A percentile compares a stretch with the other conserved stretches of the same genome.
phyloP scores from a whole-genome alignment of 37 sponge, comb jelly and placozoan genomes.

The Mnemiopsis leidyi region DNA sequence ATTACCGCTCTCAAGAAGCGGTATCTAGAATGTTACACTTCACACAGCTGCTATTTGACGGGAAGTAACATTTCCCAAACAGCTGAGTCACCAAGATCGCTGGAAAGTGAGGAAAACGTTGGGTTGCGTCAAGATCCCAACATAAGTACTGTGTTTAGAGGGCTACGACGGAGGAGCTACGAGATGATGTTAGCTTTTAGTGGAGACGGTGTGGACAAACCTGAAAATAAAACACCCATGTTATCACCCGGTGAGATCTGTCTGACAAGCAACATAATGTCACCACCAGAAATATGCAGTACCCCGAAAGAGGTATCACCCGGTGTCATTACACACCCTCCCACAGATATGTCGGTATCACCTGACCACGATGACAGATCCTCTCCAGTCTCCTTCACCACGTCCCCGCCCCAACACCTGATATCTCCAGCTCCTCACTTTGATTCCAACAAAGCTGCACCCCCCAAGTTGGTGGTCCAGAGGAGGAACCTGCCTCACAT shows the following conservation, averaged over 20 bases:
- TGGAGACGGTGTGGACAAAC: neutral
- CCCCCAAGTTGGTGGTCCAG: neutral
- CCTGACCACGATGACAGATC: neutral
- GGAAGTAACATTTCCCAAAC: neutral
- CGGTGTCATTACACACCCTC: neutral
- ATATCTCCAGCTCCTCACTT: neutral
- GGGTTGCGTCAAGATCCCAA: neutral
- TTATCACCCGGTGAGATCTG: neutral
- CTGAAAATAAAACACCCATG: neutral
- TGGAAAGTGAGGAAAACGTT: neutral
- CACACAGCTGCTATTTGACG: neutral
- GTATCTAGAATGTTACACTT: neutral
- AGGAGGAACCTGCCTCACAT: neutral
- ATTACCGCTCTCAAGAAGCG: neutral
- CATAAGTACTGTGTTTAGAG: neutral
- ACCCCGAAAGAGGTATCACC: neutral
- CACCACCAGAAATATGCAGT: neutral
- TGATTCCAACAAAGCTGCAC: neutral
- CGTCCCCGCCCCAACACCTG: neutral
- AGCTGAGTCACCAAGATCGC: neutral
- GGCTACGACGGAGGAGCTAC: neutral
- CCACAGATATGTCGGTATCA: neutral
- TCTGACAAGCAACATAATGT: neutral
- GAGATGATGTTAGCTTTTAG: neutral
- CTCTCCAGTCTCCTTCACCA: neutral